Base-by-base conservation (phyloP, 2,113 vertebrate species). In the Nettapus auritus region DNA sequence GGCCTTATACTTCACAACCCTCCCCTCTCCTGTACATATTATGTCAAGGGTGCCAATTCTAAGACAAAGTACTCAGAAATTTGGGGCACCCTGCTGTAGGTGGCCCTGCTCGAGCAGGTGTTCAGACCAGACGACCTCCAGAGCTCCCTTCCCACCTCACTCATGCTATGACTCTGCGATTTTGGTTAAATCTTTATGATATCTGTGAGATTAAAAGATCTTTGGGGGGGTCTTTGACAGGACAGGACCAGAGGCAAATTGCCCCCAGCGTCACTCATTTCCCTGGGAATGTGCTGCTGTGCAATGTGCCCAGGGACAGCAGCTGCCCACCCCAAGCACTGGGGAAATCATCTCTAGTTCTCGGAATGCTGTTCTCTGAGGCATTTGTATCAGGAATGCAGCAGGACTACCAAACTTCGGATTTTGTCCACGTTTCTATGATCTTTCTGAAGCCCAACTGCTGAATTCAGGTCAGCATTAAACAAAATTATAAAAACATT, bases 51-150 rank as follows among this genome's bases (percentile, higher is more conserved):
- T 31, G 13, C 63, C 55, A 88, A 38, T 63, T 86, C 42, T 68
- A 92, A 93, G 60, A 84, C 21, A 22, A 90, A 78, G 42, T 21
- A 28, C 52, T 94, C 52, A 59, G 59, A 94, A 86, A 86, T 90
- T 64, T 46, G 73, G 50, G 62, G 38, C 36, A 64, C 19, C 17
- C 40, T 40, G 62, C 62, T 64, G 11, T 40, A 20, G 26, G 62
- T 29, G 17, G 38, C 17, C 11, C 25, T 64, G 62, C 38, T 40
- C 19, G 19, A 29, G 26, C 8, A 40, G 26, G 38, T 5, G 36
- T 19, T 40, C 13, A 18, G 62, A 20, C 26, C 28, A 18, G 62
- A 26, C 20, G 17, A 20, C 11, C 5, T 64, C 36, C 38, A 64
- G 26, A 64, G 62, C 38, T 28, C 62, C 26, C 38, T 40, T 64